Percentiles rank a stretch among this genome's conserved stretches.
Evolutionary conservation across 2,797 vertebrate species (phyloP).

Genomic region (Botia kubotai): DNA sequence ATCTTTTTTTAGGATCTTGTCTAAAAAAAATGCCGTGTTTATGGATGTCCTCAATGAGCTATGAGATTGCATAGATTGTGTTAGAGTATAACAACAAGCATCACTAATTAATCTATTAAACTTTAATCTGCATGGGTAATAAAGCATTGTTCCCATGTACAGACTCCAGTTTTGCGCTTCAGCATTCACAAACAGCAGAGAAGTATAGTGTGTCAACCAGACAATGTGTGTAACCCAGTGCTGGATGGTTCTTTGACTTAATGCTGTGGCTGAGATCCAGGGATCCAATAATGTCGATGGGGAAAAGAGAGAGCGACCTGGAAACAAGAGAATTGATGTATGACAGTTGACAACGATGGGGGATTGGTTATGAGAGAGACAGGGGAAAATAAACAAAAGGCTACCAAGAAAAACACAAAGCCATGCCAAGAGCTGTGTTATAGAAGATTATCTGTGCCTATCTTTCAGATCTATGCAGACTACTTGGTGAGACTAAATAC

Average conservation of each 20-base stretch:
- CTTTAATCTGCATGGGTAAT: background rate
- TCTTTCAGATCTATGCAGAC: background rate
- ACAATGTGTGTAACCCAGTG: conserved; percentile 1
- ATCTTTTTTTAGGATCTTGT: background rate
- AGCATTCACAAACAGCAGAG: background rate
- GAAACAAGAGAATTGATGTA: conserved; percentile 14
- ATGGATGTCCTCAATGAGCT: background rate
- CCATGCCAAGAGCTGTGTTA: background rate
- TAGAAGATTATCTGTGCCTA: background rate
- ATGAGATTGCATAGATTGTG: background rate
- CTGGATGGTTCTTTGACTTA: conserved; percentile 25
- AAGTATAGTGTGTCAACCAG: conserved; percentile 3
- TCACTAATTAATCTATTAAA: background rate
- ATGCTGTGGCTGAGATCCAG: conserved; percentile 29
- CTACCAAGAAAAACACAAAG: background rate
- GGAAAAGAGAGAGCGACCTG: conserved; percentile 12
- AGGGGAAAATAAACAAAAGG: conserved; percentile 9
- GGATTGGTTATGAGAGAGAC: conserved; percentile 5
- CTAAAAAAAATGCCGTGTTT: too few species aligned
- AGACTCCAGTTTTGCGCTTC: background rate
- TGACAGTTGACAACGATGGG: conserved; percentile 24
- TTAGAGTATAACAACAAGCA: background rate
- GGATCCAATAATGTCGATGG: conserved; percentile 35
- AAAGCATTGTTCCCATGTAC: background rate
- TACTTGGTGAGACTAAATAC: background rate